These are phyloP conservation scores for Oconnorella tubifera DNA, from an alignment of 2,888 invertebrate species.

Conservation along the genomic window DNA sequence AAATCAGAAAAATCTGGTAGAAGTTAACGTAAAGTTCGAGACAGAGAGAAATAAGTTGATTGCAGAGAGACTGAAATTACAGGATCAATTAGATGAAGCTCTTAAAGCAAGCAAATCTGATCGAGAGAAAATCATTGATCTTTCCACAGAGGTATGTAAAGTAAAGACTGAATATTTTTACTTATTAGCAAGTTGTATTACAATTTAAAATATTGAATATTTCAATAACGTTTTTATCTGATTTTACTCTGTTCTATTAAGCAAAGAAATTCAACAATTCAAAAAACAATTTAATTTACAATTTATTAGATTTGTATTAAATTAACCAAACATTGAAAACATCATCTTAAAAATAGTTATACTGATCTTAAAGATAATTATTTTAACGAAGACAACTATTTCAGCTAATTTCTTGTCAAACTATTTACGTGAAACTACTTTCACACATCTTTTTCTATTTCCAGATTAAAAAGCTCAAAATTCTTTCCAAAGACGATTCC, in stretches of 20 bases:
- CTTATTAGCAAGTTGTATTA: background rate
- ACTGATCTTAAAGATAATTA: too few species aligned
- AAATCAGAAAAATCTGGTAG: conserved; percentile 6
- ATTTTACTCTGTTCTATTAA: too few species aligned
- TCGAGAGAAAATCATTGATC: conserved; percentile 9
- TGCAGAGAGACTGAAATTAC: conserved; percentile 13
- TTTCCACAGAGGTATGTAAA: conserved; percentile 5
- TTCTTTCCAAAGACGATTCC: background rate
- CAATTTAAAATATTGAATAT: background rate
- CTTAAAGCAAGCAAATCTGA: background rate
- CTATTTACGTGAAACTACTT: too few species aligned
- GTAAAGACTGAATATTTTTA: background rate
- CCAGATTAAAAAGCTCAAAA: background rate
- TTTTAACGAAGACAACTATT: too few species aligned
- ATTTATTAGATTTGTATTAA: background rate
- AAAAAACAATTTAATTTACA: too few species aligned
- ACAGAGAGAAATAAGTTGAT: conserved; percentile 5
- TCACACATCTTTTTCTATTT: background rate
- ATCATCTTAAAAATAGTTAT: too few species aligned
- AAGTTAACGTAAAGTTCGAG: conserved; percentile 8
- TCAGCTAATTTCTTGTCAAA: too few species aligned
- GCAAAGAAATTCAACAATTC: too few species aligned
- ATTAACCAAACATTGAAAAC: background rate
- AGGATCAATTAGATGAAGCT: conserved; percentile 1
- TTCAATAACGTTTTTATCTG: background rate